A percentile compares a stretch with the other conserved stretches of the same genome.
Evolutionary conservation across 1,140 invertebrate genomes (phyloP).

Genomic region (Chymomyza costata): DNA sequence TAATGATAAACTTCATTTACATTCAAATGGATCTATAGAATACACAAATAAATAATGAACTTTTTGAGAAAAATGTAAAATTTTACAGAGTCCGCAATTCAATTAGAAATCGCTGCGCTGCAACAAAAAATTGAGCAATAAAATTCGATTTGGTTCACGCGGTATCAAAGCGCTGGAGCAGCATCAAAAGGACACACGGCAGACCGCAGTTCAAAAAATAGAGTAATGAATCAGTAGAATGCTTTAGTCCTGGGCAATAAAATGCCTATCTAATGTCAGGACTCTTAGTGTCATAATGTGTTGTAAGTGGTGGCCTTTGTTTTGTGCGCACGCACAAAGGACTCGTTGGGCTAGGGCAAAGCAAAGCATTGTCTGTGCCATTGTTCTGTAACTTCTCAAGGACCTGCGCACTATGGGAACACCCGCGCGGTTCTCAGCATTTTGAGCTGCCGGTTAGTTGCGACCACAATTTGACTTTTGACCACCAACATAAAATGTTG

Average conservation of each 20-base stretch:
- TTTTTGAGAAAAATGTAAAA: constrained; percentile 60
- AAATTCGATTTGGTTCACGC: constrained; percentile 73
- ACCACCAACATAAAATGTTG: constrained; percentile 74
- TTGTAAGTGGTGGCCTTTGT: constrained; percentile 67
- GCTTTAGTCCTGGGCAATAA: constrained; percentile 47
- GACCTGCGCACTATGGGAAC: constrained; percentile 48
- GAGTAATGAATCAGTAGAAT: constrained; percentile 72
- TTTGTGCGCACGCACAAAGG: constrained; percentile 39
- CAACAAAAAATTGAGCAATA: constrained; percentile 74
- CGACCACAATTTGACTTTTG: constrained; percentile 59
- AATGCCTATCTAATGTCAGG: constrained; percentile 38
- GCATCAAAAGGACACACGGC: constrained; percentile 55
- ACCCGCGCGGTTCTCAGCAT: constrained; percentile 59
- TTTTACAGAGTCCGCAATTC: constrained; percentile 60
- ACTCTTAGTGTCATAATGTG: constrained; percentile 67
- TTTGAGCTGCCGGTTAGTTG: constrained; percentile 43
- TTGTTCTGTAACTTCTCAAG: constrained; percentile 52
- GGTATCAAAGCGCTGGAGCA: constrained; percentile 46
- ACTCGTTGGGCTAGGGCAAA: constrained; percentile 16
- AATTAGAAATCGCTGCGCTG: constrained; percentile 49
- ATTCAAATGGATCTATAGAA: constrained; percentile 38
- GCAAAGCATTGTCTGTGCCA: constrained; percentile 23
- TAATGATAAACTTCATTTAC: constrained; percentile 42
- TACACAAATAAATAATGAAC: constrained; percentile 63
- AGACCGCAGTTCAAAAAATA: constrained; percentile 48